phyloP scores from a whole-genome alignment of 30 jellyfish, hydroid and myxozoan species.

The Sanderia malayensis region DNA sequence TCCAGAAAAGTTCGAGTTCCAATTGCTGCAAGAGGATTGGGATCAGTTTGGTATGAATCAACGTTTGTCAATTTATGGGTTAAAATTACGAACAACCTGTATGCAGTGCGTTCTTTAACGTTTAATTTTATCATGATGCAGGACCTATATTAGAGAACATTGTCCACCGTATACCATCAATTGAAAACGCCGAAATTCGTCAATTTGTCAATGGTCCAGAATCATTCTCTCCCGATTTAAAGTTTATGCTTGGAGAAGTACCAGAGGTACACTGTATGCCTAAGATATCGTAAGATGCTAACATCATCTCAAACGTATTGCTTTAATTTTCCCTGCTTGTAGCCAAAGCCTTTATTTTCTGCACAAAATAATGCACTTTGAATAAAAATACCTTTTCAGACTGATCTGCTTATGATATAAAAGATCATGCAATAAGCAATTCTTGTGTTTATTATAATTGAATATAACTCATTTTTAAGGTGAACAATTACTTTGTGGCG shows the following conservation, averaged over 20 bases:
- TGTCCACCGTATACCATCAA: conserved; percentile 61
- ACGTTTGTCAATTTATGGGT: conserved; percentile 3
- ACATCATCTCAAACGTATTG: too few species aligned
- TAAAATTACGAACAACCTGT: too few species aligned
- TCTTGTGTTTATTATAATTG: too few species aligned
- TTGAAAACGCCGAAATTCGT: conserved; percentile 85
- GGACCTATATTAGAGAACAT: conserved; percentile 76
- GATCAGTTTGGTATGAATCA: conserved; percentile 77
- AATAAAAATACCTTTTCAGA: too few species aligned
- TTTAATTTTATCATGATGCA: not conserved
- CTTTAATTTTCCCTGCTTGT: too few species aligned
- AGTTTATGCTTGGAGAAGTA: conserved; percentile 40
- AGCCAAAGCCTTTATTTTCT: too few species aligned
- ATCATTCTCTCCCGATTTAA: conserved; percentile 84
- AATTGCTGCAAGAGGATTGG: conserved; percentile 88
- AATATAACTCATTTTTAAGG: too few species aligned
- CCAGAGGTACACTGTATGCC: conserved; percentile 84
- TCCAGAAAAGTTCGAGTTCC: conserved; percentile 86
- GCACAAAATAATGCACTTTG: too few species aligned
- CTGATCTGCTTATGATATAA: too few species aligned
- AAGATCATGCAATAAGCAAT: too few species aligned
- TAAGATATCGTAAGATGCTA: too few species aligned
- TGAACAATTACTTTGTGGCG: conserved; percentile 72
- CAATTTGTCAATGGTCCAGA: conserved; percentile 96
- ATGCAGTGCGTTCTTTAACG: too few species aligned